Evolutionary conservation across 2,113 vertebrate species (phyloP).

Genomic region (Syrrhaptes paradoxus): DNA sequence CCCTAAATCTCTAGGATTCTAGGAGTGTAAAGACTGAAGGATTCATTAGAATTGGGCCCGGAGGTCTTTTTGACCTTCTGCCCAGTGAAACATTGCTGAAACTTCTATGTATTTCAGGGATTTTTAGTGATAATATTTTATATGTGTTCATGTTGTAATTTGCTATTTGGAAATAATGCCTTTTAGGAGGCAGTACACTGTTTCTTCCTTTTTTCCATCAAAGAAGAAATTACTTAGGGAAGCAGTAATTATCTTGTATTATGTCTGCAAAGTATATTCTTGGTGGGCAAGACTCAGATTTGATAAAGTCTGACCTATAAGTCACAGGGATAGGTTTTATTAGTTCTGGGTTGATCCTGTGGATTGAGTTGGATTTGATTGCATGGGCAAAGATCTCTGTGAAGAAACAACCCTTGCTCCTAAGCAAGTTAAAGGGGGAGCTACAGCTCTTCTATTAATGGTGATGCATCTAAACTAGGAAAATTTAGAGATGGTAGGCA

Average conservation of each 20-base stretch:
- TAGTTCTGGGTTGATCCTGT: neutral
- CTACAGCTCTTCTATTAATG: neutral
- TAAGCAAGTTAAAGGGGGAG: neutral
- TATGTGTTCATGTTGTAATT: neutral
- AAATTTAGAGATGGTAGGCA: neutral
- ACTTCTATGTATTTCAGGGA: neutral
- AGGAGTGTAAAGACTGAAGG: neutral
- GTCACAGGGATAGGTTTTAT: neutral
- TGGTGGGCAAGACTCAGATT: neutral
- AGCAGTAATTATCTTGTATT: neutral
- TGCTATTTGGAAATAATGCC: neutral
- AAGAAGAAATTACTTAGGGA: neutral
- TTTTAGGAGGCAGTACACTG: neutral
- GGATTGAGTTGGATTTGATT: neutral
- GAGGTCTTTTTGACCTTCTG: neutral
- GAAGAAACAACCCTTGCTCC: neutral
- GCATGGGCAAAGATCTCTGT: neutral
- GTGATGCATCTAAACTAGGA: neutral
- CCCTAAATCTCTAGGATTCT: neutral
- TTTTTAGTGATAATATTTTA: neutral
- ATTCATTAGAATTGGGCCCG: neutral
- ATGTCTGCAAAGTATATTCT: neutral
- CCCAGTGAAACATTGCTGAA: neutral
- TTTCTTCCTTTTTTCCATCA: neutral
- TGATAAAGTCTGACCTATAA: neutral